Percentiles rank a stretch among this genome's conserved stretches.
phyloP scores from a whole-genome alignment of 2,888 invertebrate species.

The Meteorus colon region DNA sequence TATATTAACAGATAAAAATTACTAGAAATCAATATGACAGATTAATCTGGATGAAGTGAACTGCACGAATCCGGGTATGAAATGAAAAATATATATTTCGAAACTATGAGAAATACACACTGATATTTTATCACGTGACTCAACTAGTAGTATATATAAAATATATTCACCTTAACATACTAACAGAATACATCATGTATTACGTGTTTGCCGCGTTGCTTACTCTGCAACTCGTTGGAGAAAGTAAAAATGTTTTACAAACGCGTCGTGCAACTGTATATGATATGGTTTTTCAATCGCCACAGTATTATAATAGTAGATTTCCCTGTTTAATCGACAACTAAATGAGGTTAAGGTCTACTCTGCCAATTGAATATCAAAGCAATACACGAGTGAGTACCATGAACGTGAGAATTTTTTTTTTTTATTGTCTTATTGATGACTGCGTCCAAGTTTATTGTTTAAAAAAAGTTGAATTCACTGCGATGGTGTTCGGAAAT shows the following conservation, averaged over 20 bases:
- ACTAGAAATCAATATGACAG: background rate
- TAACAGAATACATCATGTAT: slow-evolving; percentile 5
- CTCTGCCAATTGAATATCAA: slow-evolving; percentile 50
- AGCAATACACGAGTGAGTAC: slow-evolving; percentile 41
- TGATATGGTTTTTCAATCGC: slow-evolving; percentile 8
- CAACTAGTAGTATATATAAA: slow-evolving; percentile 3
- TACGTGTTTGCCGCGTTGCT: slow-evolving; percentile 17
- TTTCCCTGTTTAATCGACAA: slow-evolving; percentile 51
- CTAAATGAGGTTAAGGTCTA: slow-evolving; percentile 56
- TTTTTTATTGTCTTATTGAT: background rate
- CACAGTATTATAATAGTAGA: slow-evolving; percentile 49
- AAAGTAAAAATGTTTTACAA: slow-evolving; percentile 19
- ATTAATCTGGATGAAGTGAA: background rate
- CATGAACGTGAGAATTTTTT: background rate
- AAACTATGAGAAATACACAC: background rate
- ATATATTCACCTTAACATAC: slow-evolving; percentile 15
- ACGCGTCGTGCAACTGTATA: background rate
- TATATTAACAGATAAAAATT: slow-evolving; percentile 2
- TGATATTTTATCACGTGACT: slow-evolving; percentile 4
- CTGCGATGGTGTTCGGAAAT: background rate
- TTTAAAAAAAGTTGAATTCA: background rate
- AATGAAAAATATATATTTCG: background rate
- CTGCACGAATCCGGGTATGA: background rate
- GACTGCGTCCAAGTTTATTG: background rate
- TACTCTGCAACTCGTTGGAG: slow-evolving; percentile 10